Evolutionary conservation across 2,888 invertebrate species (phyloP).

Genomic region (Hofmannophila pseudospretella): DNA sequence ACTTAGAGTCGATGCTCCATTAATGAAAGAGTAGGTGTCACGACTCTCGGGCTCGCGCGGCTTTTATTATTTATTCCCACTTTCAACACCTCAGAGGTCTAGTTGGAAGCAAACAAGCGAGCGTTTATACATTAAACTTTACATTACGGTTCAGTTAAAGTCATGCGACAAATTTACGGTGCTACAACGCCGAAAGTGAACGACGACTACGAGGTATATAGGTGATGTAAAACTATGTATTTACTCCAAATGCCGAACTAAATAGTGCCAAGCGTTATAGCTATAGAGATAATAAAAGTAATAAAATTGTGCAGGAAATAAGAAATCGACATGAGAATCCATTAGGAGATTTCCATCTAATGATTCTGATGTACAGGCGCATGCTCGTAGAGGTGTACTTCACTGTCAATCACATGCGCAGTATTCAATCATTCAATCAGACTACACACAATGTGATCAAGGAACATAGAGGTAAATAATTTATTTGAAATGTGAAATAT

Average conservation of each 20-base stretch:
- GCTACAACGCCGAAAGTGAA: no score
- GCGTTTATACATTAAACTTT: conserved; percentile 13
- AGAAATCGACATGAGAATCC: conserved; percentile 4
- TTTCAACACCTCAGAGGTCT: conserved; percentile 39
- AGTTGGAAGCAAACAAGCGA: conserved; percentile 54
- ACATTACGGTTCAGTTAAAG: neutral
- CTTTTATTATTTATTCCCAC: conserved; percentile 69
- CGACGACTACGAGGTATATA: no score
- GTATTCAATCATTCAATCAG: conserved; percentile 12
- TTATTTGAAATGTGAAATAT: no score
- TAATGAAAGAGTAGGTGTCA: conserved; percentile 72
- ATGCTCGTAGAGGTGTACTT: conserved; percentile 10
- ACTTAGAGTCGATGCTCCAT: conserved; percentile 61
- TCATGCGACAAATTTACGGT: no score
- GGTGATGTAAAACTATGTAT: no score
- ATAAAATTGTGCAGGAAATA: neutral
- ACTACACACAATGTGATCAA: conserved; percentile 2
- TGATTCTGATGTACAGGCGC: conserved; percentile 7
- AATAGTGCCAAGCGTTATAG: no score
- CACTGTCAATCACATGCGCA: conserved; percentile 15
- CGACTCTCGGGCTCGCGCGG: conserved; percentile 55
- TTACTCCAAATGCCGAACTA: no score
- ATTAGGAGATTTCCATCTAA: conserved; percentile 6
- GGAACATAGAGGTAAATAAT: conserved; percentile 8
- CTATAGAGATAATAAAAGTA: no score